phyloP scores from a whole-genome alignment of 2,113 vertebrate genomes.

The Eudyptes chrysolophus region DNA sequence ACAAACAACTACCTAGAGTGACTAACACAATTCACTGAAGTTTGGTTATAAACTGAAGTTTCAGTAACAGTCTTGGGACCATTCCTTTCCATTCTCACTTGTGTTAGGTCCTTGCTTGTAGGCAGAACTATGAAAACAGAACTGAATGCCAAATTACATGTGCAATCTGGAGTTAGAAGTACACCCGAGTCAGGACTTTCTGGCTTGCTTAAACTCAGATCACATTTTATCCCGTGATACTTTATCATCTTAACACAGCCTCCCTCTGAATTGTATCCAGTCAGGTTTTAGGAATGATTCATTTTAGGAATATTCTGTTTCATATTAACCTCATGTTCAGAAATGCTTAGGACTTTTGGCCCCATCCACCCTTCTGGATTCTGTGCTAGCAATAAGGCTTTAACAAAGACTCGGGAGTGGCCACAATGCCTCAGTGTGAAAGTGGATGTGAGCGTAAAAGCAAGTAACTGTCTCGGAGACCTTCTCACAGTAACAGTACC shows the following conservation, averaged over 20 bases:
- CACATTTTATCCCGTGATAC: not conserved
- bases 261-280: not conserved
- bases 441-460: not conserved
- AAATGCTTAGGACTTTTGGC: not conserved
- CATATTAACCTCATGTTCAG: not conserved
- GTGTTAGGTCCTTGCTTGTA: not conserved
- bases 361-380: not conserved
- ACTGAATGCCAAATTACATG: not conserved
- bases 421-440: not conserved
- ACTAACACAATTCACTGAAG: not conserved
- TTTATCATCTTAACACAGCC: not conserved
- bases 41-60: not conserved
- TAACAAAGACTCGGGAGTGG: not conserved
- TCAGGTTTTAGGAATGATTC: not conserved
- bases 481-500: not conserved
- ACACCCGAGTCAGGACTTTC: not conserved
- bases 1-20: not conserved
- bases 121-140: not conserved
- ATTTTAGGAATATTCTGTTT: not conserved
- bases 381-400: not conserved
- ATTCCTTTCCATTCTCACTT: rapidly evolving
- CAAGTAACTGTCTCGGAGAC: not conserved
- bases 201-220: not conserved
- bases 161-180: not conserved
- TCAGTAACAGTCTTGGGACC: rapidly evolving